Conservation (phyloP, 2,113 vertebrate genomes). For the Coptodon bakossiorum region DNA sequence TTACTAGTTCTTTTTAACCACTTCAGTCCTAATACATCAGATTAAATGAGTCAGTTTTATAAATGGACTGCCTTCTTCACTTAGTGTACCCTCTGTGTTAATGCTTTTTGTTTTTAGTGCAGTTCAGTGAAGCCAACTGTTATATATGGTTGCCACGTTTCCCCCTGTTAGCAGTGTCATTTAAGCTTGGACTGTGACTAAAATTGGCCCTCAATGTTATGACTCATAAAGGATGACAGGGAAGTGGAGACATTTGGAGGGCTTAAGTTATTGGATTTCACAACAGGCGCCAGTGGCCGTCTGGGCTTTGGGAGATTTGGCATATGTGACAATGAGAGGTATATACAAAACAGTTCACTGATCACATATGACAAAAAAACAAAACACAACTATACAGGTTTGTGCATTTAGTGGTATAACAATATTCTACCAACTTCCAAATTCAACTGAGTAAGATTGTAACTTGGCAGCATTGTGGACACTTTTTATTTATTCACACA, state of each 20-base stretch:
- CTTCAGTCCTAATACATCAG: background rate
- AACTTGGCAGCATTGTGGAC: background rate
- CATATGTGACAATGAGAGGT: background rate
- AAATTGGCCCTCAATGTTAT: constrained; percentile 62
- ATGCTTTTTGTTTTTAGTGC: constrained; percentile 13
- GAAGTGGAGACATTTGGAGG: constrained; percentile 33
- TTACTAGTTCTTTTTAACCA: background rate
- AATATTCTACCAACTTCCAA: background rate
- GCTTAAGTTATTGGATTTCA: constrained; percentile 63
- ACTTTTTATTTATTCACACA: constrained; percentile 27
- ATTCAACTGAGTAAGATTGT: background rate
- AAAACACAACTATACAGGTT: background rate
- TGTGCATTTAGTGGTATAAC: background rate
- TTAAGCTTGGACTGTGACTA: constrained; percentile 50
- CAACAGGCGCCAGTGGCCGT: constrained; percentile 56
- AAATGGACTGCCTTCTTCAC: background rate
- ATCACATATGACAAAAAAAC: background rate
- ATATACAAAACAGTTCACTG: background rate
- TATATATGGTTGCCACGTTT: background rate
- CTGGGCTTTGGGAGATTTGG: constrained; percentile 4
- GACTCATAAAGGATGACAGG: constrained; percentile 44
- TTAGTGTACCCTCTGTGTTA: background rate
- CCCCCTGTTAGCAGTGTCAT: constrained; percentile 35
- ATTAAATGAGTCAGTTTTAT: background rate
- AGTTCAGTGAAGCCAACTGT: background rate